Evolutionary conservation across 2,888 invertebrate genomes (phyloP), one percentile per base, ranked within the genome.

Genomic region (Biston stratarius): DNA sequence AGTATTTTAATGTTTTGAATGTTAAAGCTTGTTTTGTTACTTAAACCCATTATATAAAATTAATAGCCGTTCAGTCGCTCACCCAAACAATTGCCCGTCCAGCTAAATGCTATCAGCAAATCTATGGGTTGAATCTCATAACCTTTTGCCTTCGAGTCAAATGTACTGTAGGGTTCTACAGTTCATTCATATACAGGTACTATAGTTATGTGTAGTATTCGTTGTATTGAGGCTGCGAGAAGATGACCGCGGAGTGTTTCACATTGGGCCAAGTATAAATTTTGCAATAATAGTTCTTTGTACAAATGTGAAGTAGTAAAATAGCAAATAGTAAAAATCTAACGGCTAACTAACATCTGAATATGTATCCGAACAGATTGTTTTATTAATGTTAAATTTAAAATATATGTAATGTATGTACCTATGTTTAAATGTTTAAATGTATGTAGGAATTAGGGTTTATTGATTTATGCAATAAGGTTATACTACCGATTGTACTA

Each of bases 91-190:
- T 92, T 91, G 90, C 86, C 83, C 83, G 85, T 83, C 83, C 89
- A 82, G 88, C 87, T 90, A 88, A 92, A 92, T 88, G 89, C 88
- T 91, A 92, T 92, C 91, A 87, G 88, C 83, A 79, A 87, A 91
- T 92, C 91, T 91, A 87, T 88, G 87, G 91, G 86, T 90, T 85
- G 85, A 90, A 92, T 92, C 91, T 91, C 85, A 83, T 91, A 91
- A 92, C 90, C 90, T 92, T 90, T 91, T 91, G 90, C 88, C 87
- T 90, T 85, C 82, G 86, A 89, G 87, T 85, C 83, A 86, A 89
- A 85, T 81, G 80, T 83, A 82, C 80, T 80, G 77, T 86, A 81
- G 67, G 67, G 73, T 73, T 70, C 44, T 62, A 74, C 69, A 38
- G 24, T 38, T 38, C 6, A 0, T 38, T 8, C 6, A 38, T 9